A percentile compares a stretch with the other conserved stretches of the same genome.
These are phyloP conservation scores for Ictalurus furcatus DNA, from an alignment of 2,113 vertebrate genomes.

Conservation along the genomic window DNA sequence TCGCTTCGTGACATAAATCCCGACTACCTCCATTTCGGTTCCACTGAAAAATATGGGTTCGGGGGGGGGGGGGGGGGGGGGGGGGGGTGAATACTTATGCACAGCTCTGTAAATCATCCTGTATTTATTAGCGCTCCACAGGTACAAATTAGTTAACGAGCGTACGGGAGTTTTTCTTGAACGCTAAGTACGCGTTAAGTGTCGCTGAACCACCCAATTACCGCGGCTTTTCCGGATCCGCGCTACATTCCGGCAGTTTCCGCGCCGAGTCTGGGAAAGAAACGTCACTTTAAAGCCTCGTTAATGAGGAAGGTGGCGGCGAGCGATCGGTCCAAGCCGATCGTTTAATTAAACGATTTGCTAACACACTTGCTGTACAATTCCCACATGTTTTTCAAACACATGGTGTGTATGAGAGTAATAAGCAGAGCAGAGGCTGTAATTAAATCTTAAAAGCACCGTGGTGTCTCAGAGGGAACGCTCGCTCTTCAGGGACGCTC, in stretches of 20 bases:
- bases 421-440: constrained; percentile 34
- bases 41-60: not conserved
- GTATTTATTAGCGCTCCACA: not conserved
- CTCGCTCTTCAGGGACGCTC: constrained; percentile 6
- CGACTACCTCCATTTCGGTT: not conserved
- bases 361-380: constrained; percentile 37
- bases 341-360: constrained; percentile 52
- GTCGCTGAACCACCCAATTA: constrained; percentile 4
- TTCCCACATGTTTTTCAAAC: constrained; percentile 35
- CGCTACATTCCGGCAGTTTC: not conserved
- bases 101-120: not conserved
- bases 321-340: constrained; percentile 47
- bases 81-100: not conserved
- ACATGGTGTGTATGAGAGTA: constrained; percentile 35
- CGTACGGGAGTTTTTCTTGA: not conserved
- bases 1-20: not conserved
- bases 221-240: not conserved
- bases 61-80: not conserved
- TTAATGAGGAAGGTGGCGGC: constrained; percentile 43
- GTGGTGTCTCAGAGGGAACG: constrained; percentile 15
- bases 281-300: constrained; percentile 29
- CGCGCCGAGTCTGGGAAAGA: not conserved
- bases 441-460: constrained; percentile 26
- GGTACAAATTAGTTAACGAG: not conserved
- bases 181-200: not conserved